phyloP scores from a whole-genome alignment of 2,888 invertebrate species.

The Clanis bilineata region DNA sequence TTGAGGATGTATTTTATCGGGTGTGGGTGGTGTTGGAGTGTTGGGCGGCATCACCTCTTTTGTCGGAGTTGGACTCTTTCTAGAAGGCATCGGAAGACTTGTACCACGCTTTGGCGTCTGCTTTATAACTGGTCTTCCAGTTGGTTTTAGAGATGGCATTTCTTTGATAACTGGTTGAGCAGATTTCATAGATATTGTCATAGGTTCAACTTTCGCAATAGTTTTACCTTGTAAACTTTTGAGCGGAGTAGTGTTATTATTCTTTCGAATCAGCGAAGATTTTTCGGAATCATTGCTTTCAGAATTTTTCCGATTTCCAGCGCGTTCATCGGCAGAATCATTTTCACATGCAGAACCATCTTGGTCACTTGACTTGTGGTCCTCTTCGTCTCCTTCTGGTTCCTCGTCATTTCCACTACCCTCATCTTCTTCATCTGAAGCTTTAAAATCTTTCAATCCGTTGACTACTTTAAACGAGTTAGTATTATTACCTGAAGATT shows the following conservation, averaged over 20 bases:
- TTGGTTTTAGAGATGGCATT: constrained; percentile 37
- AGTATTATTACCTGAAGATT: constrained; percentile 65
- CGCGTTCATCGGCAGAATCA: constrained; percentile 47
- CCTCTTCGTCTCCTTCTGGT: constrained; percentile 51
- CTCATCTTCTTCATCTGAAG: constrained; percentile 69
- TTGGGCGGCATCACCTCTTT: constrained; percentile 31
- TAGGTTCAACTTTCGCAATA: constrained; percentile 41
- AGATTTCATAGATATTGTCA: constrained; percentile 28
- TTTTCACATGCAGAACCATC: constrained; percentile 41
- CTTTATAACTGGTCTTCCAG: constrained; percentile 61
- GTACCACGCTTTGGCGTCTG: constrained; percentile 70
- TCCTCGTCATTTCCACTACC: constrained; percentile 57
- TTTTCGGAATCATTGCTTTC: constrained; percentile 48
- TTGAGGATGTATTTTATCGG: constrained; percentile 30
- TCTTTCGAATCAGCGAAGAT: constrained; percentile 6
- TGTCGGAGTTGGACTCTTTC: constrained; percentile 34
- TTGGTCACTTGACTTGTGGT: constrained; percentile 43
- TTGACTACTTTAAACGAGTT: constrained; percentile 73
- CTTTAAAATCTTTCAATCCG: constrained; percentile 70
- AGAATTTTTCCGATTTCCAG: constrained; percentile 34
- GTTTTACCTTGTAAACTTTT: constrained; percentile 50
- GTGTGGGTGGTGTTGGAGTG: constrained; percentile 20
- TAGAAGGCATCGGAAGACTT: constrained; percentile 44
- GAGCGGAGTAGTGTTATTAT: constrained; percentile 28
- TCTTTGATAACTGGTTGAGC: constrained; percentile 37